phyloP scores from a whole-genome alignment of 2,888 invertebrate species.

The Chloromyia formosa region DNA sequence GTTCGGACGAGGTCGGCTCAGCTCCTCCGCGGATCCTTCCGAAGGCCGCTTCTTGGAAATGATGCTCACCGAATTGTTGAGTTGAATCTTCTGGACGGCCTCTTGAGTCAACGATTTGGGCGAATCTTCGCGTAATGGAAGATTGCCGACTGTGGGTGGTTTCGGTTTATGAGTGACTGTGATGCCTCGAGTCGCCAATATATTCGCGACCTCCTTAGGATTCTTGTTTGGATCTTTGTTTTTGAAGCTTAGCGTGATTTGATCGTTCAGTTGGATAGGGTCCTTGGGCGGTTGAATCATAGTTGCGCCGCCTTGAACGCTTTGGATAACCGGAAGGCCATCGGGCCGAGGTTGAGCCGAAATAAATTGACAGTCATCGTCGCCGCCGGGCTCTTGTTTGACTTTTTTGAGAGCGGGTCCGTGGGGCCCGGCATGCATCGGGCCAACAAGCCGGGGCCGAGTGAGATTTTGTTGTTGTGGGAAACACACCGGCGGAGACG shows the following conservation, averaged over 20 bases:
- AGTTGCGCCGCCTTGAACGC: constrained; percentile 71
- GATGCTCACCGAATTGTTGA: constrained; percentile 71
- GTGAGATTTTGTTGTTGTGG: constrained; percentile 51
- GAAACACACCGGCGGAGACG: constrained; percentile 50
- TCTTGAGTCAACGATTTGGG: constrained; percentile 63
- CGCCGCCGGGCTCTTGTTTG: constrained; percentile 69
- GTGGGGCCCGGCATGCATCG: background rate
- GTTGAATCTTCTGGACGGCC: constrained; percentile 61
- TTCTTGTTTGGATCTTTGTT: constrained; percentile 70
- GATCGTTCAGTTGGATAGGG: constrained; percentile 75
- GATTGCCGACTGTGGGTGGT: constrained; percentile 62
- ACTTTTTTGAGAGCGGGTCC: constrained; percentile 50
- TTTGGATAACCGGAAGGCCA: constrained; percentile 77
- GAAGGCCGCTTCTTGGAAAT: constrained; percentile 67
- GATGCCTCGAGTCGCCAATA: constrained; percentile 79
- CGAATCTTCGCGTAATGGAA: constrained; percentile 65
- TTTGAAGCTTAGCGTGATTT: constrained; percentile 73
- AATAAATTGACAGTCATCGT: constrained; percentile 80
- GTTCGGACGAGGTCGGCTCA: background rate
- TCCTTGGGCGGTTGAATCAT: constrained; percentile 62
- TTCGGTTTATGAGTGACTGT: constrained; percentile 69
- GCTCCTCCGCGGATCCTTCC: constrained; percentile 8
- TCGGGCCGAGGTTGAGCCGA: constrained; percentile 78
- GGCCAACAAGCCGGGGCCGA: constrained; percentile 42
- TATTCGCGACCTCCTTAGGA: constrained; percentile 79